Conservation (phyloP, 2,113 vertebrate genomes). For the Misgurnus mizolepis region DNA sequence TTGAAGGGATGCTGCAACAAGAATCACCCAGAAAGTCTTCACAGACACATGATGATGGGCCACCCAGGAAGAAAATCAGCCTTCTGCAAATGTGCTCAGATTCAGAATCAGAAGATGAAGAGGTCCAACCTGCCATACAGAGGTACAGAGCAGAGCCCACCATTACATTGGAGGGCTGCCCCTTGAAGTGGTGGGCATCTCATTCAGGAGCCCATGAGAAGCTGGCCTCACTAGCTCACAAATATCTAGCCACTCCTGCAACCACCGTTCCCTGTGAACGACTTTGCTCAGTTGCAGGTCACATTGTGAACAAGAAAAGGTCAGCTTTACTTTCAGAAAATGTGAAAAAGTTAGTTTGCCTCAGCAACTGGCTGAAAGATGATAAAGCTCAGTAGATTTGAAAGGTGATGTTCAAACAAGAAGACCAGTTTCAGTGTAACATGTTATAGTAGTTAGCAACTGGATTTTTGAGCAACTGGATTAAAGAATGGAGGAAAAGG, state of each 20-base stretch:
- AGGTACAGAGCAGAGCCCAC: slow-evolving; percentile 32
- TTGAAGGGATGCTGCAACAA: neutral
- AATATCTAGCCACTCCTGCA: slow-evolving; percentile 27
- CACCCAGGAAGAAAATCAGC: slow-evolving; percentile 31
- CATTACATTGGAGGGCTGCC: neutral
- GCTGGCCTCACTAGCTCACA: slow-evolving; percentile 23
- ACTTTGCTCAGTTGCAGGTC: slow-evolving; percentile 23
- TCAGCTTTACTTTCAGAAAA: too few relatives aligned
- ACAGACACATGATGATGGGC: slow-evolving; percentile 4
- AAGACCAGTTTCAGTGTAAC: too few relatives aligned
- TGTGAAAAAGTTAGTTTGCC: too few relatives aligned
- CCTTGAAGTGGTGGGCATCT: slow-evolving; percentile 24
- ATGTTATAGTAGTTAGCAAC: too few relatives aligned
- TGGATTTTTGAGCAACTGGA: too few relatives aligned
- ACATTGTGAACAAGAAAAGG: too few relatives aligned
- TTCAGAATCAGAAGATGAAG: slow-evolving; percentile 40
- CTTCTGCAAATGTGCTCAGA: neutral
- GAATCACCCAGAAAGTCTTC: slow-evolving; percentile 12
- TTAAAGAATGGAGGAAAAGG: too few relatives aligned
- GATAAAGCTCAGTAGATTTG: too few relatives aligned
- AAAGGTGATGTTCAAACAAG: too few relatives aligned
- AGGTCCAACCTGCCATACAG: neutral
- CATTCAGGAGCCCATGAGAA: slow-evolving; percentile 1
- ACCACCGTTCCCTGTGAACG: slow-evolving; percentile 25
- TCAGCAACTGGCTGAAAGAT: too few relatives aligned